phyloP scores from a whole-genome alignment of 1,140 invertebrate species.

The Diabrotica virgifera region DNA sequence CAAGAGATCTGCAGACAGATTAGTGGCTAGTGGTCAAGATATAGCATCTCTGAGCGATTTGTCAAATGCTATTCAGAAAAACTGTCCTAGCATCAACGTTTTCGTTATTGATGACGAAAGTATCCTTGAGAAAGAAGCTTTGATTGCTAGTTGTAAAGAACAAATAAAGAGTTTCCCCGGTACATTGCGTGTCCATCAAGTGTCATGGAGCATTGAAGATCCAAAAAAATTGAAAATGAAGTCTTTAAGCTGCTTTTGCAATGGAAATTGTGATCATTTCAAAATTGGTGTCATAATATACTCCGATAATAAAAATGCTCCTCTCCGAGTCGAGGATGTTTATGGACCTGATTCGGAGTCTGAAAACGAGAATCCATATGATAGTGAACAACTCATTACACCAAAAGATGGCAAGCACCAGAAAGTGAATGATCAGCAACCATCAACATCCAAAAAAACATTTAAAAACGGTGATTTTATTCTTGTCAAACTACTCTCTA shows the following conservation, averaged over 20 bases:
- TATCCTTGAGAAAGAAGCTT: background rate
- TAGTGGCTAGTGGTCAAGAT: too few relatives aligned
- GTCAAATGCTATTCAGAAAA: conserved; percentile 1
- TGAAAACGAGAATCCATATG: background rate
- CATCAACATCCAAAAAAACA: background rate
- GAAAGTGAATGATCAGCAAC: background rate
- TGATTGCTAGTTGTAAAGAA: background rate
- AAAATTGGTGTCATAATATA: background rate
- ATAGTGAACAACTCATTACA: background rate
- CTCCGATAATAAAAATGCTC: background rate
- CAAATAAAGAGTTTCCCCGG: background rate
- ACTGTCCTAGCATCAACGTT: background rate
- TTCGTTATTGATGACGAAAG: background rate
- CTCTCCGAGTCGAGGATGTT: background rate
- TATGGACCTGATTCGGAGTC: background rate
- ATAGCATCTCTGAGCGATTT: background rate
- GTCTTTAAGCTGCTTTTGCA: background rate
- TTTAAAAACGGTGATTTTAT: too few relatives aligned
- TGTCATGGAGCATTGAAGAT: background rate
- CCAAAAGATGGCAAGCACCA: background rate
- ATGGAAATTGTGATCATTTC: background rate
- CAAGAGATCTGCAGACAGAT: too few relatives aligned
- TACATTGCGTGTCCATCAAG: conserved; percentile 1
- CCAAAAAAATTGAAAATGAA: conserved; percentile 2
- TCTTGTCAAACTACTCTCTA: background rate